Base-by-base conservation (phyloP, 2,888 invertebrate genomes). In the Scrobipalpa costella region DNA sequence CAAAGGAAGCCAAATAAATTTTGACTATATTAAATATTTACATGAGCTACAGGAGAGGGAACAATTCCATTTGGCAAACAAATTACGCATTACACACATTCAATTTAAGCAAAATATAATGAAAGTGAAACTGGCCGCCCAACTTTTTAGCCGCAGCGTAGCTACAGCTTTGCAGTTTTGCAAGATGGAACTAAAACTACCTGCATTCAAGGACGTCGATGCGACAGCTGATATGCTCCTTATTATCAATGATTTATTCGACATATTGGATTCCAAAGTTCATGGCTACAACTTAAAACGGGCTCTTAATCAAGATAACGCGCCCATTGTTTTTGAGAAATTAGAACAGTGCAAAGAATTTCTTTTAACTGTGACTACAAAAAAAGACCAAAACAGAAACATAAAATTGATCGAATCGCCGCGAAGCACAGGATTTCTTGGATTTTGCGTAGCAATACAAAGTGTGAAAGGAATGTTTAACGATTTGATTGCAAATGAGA, bases 251-350 rank as follows among this genome's bases (percentile, higher is more conserved):
- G 61, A 63, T 47, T 34, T 62, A 19, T 63, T 66, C 36, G 66
- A 66, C 15, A 66, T 66, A n/a, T 27, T 63, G 2, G 59, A 63
- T 52, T 65, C 65, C 57, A 63, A 49, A 47, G 58, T 9, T 44
- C 58, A 57, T 50, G 61, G 61, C 5, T 50, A 58, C 9, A 52
- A 52, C 11, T 63, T 52, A 2, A 66, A 66, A 61, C 19, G 57
- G 17, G 63, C 65, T 9, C 11, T 65, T 13, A 61, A 50, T 19
- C 2, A 50, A 15, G 60, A 60, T 11, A 63, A 63, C 50, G 9
- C 33, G 8, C 8, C 2, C 2, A 50, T n/a, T n/a, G 2, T 49
- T 15, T 40, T 61, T n/a, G 7, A 7, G 11, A 9, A 9, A 15
- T 7, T 49, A 17, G 44, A 44, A 7, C n/a, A 15, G 7, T 15